These are phyloP conservation scores for Myrmecophaga tridactyla DNA, from an alignment of 2,113 vertebrate species.

Conservation along the genomic window DNA sequence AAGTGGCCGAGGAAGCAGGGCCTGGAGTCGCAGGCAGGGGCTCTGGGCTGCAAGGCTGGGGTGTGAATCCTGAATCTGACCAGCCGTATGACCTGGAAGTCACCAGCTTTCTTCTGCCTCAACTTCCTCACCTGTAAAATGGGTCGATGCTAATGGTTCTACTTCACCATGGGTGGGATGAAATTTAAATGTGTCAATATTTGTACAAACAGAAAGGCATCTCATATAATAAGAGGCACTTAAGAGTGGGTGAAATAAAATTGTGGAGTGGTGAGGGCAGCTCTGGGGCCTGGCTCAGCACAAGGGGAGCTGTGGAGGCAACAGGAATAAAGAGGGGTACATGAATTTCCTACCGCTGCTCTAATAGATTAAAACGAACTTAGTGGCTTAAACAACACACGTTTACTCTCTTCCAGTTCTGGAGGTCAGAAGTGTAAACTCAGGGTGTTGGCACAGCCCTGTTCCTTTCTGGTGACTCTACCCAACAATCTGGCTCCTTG, in stretches of 20 bases:
- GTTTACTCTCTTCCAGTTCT: too few relatives aligned
- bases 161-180: not conserved
- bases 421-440: too few relatives aligned
- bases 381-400: too few relatives aligned
- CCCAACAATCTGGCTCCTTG: too few relatives aligned
- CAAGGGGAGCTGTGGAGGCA: not conserved
- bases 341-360: not conserved
- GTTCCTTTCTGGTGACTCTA: too few relatives aligned
- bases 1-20: not conserved
- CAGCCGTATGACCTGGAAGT: not conserved
- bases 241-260: not conserved
- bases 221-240: not conserved
- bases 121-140: not conserved
- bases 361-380: not conserved
- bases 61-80: not conserved
- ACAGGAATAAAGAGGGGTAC: not conserved
- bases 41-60: too few relatives aligned
- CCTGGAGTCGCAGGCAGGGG: not conserved
- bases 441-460: too few relatives aligned
- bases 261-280: not conserved
- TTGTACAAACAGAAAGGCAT: not conserved
- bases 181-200: not conserved
- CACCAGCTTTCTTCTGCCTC: too few relatives aligned
- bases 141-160: not conserved
- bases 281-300: not conserved